A percentile compares a stretch with the other conserved stretches of the same genome.
Conservation (phyloP, 1,140 invertebrate species). For the Catajapyx aquilonaris region DNA sequence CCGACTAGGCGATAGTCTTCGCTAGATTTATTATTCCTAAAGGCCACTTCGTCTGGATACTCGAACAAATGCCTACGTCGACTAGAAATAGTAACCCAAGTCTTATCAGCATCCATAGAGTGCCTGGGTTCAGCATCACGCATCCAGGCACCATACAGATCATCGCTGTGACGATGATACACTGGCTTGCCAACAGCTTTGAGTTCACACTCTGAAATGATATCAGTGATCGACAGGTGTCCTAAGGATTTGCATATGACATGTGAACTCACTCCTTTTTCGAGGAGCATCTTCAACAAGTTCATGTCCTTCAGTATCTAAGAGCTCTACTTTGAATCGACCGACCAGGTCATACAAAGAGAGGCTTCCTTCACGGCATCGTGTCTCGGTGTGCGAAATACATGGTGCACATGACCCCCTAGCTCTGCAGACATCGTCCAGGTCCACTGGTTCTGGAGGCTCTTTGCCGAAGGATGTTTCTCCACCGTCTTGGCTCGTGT, state of each 20-base stretch:
- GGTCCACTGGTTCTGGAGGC: conserved; percentile 21
- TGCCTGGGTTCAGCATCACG: conserved; percentile 43
- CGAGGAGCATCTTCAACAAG: background rate
- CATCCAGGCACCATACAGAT: conserved; percentile 64
- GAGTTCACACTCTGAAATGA: conserved; percentile 55
- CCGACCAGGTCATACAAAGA: conserved; percentile 28
- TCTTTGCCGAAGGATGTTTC: conserved; percentile 20
- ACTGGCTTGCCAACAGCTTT: conserved; percentile 83
- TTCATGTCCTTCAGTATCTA: too few relatives aligned
- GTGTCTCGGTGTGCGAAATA: conserved; percentile 25
- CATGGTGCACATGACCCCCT: conserved; percentile 33
- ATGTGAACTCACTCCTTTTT: background rate
- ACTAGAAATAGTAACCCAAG: conserved; percentile 54
- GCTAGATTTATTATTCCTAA: conserved; percentile 20
- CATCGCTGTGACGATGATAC: conserved; percentile 53
- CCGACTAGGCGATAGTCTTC: conserved; percentile 24
- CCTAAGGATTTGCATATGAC: too few relatives aligned
- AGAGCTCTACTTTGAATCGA: conserved; percentile 34
- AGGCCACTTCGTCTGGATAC: conserved; percentile 49
- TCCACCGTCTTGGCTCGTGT: conserved; percentile 10
- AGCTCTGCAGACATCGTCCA: conserved; percentile 39
- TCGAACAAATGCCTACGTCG: conserved; percentile 49
- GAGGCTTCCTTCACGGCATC: conserved; percentile 33
- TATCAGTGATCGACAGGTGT: too few relatives aligned
- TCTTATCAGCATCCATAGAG: conserved; percentile 39